Base-by-base conservation (phyloP, 2,797 vertebrate genomes). In the Chelmon rostratus region DNA sequence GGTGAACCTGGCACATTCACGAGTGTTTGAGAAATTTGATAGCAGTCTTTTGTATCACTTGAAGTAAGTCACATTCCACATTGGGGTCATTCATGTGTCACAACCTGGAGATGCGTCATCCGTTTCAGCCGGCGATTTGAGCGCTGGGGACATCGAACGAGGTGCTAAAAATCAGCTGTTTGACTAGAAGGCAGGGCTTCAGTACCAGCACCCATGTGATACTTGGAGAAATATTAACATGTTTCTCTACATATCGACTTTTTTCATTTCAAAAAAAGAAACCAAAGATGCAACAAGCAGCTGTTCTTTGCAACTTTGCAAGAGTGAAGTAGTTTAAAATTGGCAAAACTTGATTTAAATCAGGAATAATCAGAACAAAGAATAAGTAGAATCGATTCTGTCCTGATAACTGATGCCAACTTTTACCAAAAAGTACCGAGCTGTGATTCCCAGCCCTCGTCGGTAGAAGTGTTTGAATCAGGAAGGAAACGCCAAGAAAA, bases 1-100 rank as follows among this genome's bases (percentile, higher is more conserved):
- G 12, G 12, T 23, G n/a, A 52, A 74, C 63, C 23, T 58, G 76
- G 61, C 78, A 73, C 83, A 44, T 85, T 44, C n/a, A 28, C 53
- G 59, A 73, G 75, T 31, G 46, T 77, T 82, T 84, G 61, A 68
- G 62, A 73, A 64, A 68, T 86, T 86, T 89, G 71, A 81, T 79
- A 68, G 58, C 5, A 1, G 71, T 76, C 40, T 90, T 92, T 88
- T 91, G 71, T 89, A 86, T 79, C 49, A 53, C 68, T 68, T 66
- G 46, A 87, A 63, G 33, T 5, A 31, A 66, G 54, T 79, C 79
- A 86, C 90, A 86, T 92, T 92, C 88, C 92, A 90, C 52, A 2
- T 53, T 8, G 11, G 58, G 57, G 33, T 57, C 52, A 21, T 57
- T 62, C 64, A 61, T 61, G 66, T 31, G 42, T 68, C 1, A 12